Evolutionary conservation across 2,113 vertebrate genomes (phyloP), one percentile per base, ranked within the genome.

Genomic region (Cettia cetti): DNA sequence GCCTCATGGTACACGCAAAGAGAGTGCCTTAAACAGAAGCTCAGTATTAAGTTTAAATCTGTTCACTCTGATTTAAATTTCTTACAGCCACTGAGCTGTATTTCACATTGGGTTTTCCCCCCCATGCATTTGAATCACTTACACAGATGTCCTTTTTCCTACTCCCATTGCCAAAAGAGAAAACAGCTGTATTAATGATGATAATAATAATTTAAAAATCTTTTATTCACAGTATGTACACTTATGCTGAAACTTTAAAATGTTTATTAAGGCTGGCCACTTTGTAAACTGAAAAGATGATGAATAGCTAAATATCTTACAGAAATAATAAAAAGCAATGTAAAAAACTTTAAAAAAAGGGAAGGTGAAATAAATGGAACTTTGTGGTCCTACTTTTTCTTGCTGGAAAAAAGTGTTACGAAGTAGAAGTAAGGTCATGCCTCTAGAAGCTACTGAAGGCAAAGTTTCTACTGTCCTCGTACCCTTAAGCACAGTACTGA

Each of bases 91-190:
- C 53, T 92, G 44, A 33, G 49, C 40, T 72, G 26, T 52, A 52
- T 40, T 86, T 50, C 37, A 17, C 0, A 0, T 57, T 60, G 28
- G 5, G 0, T 2, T 39, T 79, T 57, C 33, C 3, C 33, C 33
- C 15, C 15, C 18, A 22, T 69, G 28, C 19, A 80, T 40, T 60
- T 82, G 22, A 80, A 45, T 93, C 40, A 39, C 26, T 72, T 37
- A 63, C 13, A 37, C 15, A 44, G 39, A 20, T 86, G 23, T 75
- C 33, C 37, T 92, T 52, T 70, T 87, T 59, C 47, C 82, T 80
- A 40, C 14, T 82, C 13, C 27, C 1, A 1, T 42, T 80, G 57
- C 52, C 53, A 71, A 37, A 30, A 33, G 11, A 82, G 33, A 81
- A 90, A 88, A 59, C 9, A 33, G 8, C 21, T 49, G 13, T 74